phyloP scores from a whole-genome alignment of 1,140 invertebrate genomes.

The Pseudobourletiella spinata region DNA sequence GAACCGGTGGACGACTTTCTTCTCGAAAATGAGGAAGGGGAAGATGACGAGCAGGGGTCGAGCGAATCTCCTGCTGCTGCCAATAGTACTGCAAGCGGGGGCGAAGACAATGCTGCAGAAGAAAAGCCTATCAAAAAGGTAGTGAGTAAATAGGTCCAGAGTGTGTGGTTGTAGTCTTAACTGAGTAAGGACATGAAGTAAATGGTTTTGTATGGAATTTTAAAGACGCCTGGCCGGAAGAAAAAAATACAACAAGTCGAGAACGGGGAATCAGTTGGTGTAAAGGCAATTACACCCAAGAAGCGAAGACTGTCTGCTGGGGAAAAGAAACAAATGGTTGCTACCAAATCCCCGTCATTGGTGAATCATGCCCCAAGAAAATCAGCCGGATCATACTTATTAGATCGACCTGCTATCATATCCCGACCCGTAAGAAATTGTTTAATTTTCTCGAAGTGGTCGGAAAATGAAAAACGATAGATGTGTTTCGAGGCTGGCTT shows the following conservation, averaged over 20 bases:
- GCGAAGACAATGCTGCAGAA: not conserved
- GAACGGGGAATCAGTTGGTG: slow-evolving; percentile 20
- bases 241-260: slow-evolving; percentile 7
- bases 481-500: not conserved
- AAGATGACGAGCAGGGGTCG: not conserved
- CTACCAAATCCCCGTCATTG: slow-evolving; percentile 35
- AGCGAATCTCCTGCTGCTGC: not conserved
- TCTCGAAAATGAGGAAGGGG: not conserved
- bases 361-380: slow-evolving; percentile 50
- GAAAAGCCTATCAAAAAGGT: not conserved
- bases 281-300: slow-evolving; percentile 7
- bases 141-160: not conserved
- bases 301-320: slow-evolving; percentile 18
- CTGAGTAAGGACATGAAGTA: not conserved
- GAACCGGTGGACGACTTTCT: slow-evolving; percentile 14
- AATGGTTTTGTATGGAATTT: not conserved
- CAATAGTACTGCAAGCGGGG: slow-evolving; percentile 10
- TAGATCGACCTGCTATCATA: slow-evolving; percentile 58
- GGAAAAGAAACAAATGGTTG: not conserved
- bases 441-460: not conserved
- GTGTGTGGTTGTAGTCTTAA: not conserved
- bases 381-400: slow-evolving; percentile 47
- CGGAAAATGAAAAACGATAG: not conserved
- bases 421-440: slow-evolving; percentile 54
- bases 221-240: slow-evolving; percentile 6